Evolutionary conservation across 2,113 vertebrate genomes (phyloP).

Genomic region (Dryoscopus gambensis): DNA sequence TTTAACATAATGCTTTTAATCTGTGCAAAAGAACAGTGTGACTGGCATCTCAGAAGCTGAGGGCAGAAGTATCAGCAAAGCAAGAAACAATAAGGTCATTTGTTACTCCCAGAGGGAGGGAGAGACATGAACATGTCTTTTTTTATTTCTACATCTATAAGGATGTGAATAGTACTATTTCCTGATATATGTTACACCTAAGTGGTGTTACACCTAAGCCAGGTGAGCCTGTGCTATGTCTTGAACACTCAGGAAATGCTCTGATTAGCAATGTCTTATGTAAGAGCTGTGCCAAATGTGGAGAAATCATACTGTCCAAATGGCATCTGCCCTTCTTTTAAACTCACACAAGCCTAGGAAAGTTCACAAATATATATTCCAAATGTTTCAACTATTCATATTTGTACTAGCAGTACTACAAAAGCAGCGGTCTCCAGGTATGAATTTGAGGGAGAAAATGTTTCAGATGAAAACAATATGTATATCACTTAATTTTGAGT

Average conservation of each 20-base stretch:
- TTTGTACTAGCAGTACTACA: not conserved
- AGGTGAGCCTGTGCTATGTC: not conserved
- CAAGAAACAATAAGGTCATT: not conserved
- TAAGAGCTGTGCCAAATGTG: not conserved
- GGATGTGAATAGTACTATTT: not conserved
- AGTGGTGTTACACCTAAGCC: not conserved
- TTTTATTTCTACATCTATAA: not conserved
- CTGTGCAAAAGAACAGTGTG: not conserved
- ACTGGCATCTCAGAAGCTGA: not conserved
- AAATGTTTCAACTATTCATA: not conserved
- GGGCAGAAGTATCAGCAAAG: not conserved
- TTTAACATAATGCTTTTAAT: not conserved
- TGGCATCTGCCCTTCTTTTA: not conserved
- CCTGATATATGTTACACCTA: not conserved
- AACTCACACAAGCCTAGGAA: not conserved
- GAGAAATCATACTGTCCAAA: not conserved
- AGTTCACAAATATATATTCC: not conserved
- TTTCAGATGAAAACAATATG: not conserved
- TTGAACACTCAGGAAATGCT: not conserved
- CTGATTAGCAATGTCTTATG: not conserved
- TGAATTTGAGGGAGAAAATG: not conserved
- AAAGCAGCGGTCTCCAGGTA: not conserved
- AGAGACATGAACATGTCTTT: not conserved
- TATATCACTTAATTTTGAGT: not conserved
- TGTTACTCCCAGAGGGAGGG: not conserved